Percentiles rank a stretch among this genome's conserved stretches.
Conservation (phyloP, 1,140 invertebrate genomes). For the Cotesia chilonis region DNA sequence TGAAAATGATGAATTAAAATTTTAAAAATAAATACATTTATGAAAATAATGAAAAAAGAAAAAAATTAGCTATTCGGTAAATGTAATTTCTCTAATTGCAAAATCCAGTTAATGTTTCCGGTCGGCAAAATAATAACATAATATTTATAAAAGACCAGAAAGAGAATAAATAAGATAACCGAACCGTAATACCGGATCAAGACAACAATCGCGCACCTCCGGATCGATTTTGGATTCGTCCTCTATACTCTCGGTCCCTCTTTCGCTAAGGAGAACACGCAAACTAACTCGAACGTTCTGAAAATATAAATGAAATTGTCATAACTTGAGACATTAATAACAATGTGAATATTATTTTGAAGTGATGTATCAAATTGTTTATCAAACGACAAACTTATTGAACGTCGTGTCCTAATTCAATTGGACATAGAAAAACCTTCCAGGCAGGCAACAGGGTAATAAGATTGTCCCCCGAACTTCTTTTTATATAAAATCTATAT, state of each 20-base stretch:
- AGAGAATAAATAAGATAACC: constrained; percentile 12
- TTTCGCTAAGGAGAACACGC: background rate
- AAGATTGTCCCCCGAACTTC: constrained; percentile 7
- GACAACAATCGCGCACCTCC: constrained; percentile 37
- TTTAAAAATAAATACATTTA: background rate
- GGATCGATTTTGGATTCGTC: constrained; percentile 35
- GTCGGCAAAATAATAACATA: constrained; percentile 2
- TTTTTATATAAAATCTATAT: background rate
- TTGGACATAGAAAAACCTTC: background rate
- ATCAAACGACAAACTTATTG: background rate
- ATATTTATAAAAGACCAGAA: background rate
- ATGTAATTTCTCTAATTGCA: too few relatives aligned
- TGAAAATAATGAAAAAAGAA: background rate
- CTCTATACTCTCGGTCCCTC: background rate
- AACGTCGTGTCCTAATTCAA: background rate
- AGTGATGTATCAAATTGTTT: background rate
- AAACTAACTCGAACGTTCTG: background rate
- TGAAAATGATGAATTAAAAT: background rate
- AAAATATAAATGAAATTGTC: background rate
- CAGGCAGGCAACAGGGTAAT: constrained; percentile 23
- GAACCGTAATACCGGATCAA: constrained; percentile 32
- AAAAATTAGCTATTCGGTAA: too few relatives aligned
- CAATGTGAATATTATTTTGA: background rate
- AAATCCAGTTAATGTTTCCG: background rate
- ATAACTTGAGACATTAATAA: background rate